Evolutionary conservation across 1,140 invertebrate genomes (phyloP), one percentile per base, ranked within the genome.

Genomic region (Diplogasteroides magnus): DNA sequence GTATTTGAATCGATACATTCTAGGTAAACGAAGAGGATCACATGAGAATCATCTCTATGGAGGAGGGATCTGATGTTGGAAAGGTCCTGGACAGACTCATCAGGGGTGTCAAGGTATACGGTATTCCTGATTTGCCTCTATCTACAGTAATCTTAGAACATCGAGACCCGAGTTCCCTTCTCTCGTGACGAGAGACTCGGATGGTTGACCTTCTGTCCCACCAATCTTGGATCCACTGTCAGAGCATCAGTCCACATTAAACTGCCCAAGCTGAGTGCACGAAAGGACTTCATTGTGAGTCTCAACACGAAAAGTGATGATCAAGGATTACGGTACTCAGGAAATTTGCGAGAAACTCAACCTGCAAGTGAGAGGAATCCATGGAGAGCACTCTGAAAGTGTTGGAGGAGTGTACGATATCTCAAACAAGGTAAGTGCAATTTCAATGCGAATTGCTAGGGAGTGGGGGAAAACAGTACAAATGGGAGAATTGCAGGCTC

Each of bases 211-310:
- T 97, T 97, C 90, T 97, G 94, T 87, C 94, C 94, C 61, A 71
- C 74, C 11, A 97, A 98, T 86, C 85, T 97, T 85, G 94, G 94
- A 31, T 97, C 94, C 67, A 96, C 94, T 56, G 91, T 98, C 67
- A 90, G 95, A 76, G 94, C 94, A n/a, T 95, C 92, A 29, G 94
- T 98, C 77, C 94, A 97, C 88, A 96, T 98, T 84, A 92, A 93
- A 85, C 87, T 98, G 75, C 94, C 94, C 69, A 94, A 94, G 85
- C 86, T 97, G 77, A 91, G 91, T 58, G 89, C 91, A 66, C 90
- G 96, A 86, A 90, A 89, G 82, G 88, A 89, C 84, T 88, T 97
- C 78, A 93, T 96, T 82, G 91, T 92, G 83, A 29, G 59, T 26
- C 6, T 11, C 3, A 23, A 23, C 6, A 48, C 6, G 55, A 59